Evolutionary conservation across 2,797 vertebrate species (phyloP).

Genomic region (Pangasius larnaudii): DNA sequence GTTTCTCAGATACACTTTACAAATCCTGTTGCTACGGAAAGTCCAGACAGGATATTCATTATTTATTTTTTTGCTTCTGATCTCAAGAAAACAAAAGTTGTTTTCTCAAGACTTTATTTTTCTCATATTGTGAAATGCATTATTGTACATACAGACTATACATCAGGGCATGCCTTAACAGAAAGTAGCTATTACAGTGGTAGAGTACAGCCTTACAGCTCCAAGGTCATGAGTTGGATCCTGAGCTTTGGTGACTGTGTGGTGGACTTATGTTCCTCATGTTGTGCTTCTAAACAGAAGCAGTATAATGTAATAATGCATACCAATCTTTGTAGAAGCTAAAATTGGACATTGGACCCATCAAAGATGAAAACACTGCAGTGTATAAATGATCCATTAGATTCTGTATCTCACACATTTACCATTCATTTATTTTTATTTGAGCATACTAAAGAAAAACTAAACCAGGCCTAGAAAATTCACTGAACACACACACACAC

Average conservation of each 20-base stretch:
- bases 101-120: not conserved
- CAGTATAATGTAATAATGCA: not conserved
- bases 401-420: not conserved
- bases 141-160: not conserved
- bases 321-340: not conserved
- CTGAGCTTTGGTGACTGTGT: not conserved
- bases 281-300: not conserved
- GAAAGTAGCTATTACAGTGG: not conserved
- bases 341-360: not conserved
- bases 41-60: not conserved
- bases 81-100: not conserved
- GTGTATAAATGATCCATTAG: not conserved
- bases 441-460: not conserved
- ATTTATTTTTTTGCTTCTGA: not conserved
- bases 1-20: not conserved
- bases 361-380: not conserved
- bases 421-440: not conserved
- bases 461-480: not conserved
- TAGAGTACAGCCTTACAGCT: too few relatives aligned
- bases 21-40: not conserved
- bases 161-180: too few relatives aligned
- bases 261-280: too few relatives aligned
- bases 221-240: not conserved
- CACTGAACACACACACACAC: not conserved
- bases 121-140: not conserved